Evolutionary conservation across 1,140 invertebrate genomes (phyloP).

Genomic region (Musca vetustissima): DNA sequence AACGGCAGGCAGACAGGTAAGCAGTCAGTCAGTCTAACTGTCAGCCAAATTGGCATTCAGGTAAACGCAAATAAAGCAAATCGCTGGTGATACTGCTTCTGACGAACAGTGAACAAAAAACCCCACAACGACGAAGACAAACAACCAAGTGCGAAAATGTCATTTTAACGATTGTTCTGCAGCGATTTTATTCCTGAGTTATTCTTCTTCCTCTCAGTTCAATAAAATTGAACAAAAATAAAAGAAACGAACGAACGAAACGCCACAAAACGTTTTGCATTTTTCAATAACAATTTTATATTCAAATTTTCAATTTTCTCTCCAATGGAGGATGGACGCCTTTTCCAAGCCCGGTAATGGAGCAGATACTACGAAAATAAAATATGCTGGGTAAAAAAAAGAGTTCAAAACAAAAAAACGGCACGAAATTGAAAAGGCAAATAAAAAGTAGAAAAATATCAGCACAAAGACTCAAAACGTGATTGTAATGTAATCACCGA

Average conservation of each 20-base stretch:
- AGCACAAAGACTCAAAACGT: conserved; percentile 20
- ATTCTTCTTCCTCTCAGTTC: too few relatives aligned
- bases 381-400: neutral
- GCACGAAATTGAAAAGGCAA: neutral
- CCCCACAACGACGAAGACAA: neutral
- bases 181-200: neutral
- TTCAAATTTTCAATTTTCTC: conserved; percentile 19
- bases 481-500: conserved; percentile 22
- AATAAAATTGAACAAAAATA: neutral
- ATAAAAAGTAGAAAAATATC: neutral
- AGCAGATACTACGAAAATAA: neutral
- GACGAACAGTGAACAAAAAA: neutral
- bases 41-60: neutral
- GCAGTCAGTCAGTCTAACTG: too few relatives aligned
- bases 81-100: neutral
- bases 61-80: conserved; percentile 21
- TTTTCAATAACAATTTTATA: conserved; percentile 22
- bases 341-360: too few relatives aligned
- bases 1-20: too few relatives aligned
- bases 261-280: neutral
- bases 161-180: conserved; percentile 6
- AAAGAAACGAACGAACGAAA: neutral
- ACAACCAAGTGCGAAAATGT: neutral
- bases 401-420: neutral
- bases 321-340: too few relatives aligned